Percentiles rank a stretch among this genome's conserved stretches.
Evolutionary conservation across 1,140 invertebrate species (phyloP).

Genomic region (Apocrypta bakeri): DNA sequence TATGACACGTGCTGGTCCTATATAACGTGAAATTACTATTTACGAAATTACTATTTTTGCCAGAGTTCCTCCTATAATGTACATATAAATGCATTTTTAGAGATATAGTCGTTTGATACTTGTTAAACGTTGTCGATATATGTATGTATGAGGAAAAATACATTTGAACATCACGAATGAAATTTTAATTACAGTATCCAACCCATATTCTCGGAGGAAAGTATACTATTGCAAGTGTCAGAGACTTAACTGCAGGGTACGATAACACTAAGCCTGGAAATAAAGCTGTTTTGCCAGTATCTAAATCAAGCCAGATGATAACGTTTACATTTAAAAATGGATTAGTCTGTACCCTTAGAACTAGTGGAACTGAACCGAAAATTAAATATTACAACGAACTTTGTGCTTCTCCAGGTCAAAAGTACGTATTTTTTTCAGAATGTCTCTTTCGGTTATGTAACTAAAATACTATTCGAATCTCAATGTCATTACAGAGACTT

Average conservation of each 20-base stretch:
- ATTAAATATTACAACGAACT: constrained; percentile 98
- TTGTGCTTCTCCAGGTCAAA: constrained; percentile 79
- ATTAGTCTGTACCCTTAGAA: constrained; percentile 90
- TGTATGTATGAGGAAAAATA: too few relatives aligned
- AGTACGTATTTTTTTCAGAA: constrained; percentile 73
- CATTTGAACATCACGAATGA: too few relatives aligned
- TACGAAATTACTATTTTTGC: too few relatives aligned
- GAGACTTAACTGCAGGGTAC: constrained; percentile 93
- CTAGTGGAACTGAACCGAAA: constrained; percentile 99
- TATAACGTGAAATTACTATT: too few relatives aligned
- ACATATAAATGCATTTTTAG: too few relatives aligned
- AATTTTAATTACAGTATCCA: constrained; percentile 83
- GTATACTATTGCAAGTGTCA: constrained; percentile 83
- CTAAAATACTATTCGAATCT: constrained; percentile 9
- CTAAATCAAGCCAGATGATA: constrained; percentile 94
- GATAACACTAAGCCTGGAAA: constrained; percentile 85
- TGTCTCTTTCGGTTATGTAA: constrained; percentile 3
- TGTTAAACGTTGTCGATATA: too few relatives aligned
- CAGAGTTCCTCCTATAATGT: too few relatives aligned
- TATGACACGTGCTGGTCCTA: too few relatives aligned
- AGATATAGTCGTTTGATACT: too few relatives aligned
- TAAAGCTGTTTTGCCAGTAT: constrained; percentile 85
- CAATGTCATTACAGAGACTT: constrained; percentile 79
- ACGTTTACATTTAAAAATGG: constrained; percentile 95
- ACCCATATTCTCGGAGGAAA: constrained; percentile 79